A percentile compares a stretch with the other conserved stretches of the same genome.
Conservation (phyloP, 2,797 vertebrate species). For the Nannoperca obscura region DNA sequence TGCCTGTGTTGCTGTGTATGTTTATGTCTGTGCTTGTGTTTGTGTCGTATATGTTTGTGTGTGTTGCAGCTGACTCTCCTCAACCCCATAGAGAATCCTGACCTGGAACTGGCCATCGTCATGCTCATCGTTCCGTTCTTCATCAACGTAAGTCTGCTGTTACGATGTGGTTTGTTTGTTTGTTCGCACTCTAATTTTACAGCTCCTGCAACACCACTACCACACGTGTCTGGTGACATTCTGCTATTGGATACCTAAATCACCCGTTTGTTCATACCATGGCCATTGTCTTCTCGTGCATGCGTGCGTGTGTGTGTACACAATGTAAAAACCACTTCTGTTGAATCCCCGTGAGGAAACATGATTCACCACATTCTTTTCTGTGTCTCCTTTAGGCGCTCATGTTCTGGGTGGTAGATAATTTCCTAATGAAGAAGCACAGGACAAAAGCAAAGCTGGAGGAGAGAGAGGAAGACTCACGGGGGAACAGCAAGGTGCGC, state of each 20-base stretch:
- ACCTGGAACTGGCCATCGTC: slow-evolving; percentile 96
- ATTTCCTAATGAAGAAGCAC: slow-evolving; percentile 99
- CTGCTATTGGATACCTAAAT: not conserved
- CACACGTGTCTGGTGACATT: not conserved
- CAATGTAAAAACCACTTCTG: not conserved
- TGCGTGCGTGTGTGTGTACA: not conserved
- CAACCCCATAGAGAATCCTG: slow-evolving; percentile 93
- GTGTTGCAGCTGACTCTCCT: slow-evolving; percentile 90
- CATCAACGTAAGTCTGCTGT: slow-evolving; percentile 92
- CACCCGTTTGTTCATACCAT: not conserved
- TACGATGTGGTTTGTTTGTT: not conserved
- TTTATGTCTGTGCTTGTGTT: slow-evolving; percentile 25
- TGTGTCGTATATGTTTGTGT: slow-evolving; percentile 47
- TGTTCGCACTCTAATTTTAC: not conserved
- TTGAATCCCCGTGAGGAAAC: not conserved
- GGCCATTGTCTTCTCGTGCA: slow-evolving; percentile 2
- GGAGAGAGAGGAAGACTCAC: slow-evolving; percentile 92
- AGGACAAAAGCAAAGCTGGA: slow-evolving; percentile 98
- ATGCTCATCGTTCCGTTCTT: slow-evolving; percentile 99
- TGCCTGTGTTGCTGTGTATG: slow-evolving; percentile 11
- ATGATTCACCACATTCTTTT: not conserved
- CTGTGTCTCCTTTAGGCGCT: slow-evolving; percentile 86
- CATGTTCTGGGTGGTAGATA: slow-evolving; percentile 99
- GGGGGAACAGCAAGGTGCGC: slow-evolving; percentile 94
- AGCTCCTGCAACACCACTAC: not conserved